These are phyloP conservation scores for Bimastos eiseni DNA, from an alignment of 2,888 invertebrate species.

Conservation along the genomic window DNA sequence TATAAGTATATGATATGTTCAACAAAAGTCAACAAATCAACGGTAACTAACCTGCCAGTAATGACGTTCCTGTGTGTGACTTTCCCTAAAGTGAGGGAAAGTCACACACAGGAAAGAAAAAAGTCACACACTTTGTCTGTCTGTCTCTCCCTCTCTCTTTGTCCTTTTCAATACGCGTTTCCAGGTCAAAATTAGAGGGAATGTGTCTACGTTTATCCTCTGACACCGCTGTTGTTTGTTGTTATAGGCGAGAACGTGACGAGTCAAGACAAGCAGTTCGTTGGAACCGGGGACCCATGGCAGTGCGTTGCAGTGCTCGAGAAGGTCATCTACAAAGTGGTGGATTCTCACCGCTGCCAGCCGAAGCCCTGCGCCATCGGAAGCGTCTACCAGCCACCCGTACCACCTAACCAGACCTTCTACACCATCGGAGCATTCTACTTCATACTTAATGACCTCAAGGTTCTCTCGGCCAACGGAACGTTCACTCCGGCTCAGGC, in stretches of 20 bases:
- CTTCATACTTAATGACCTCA: conserved; percentile 31
- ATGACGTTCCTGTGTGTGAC: too few relatives aligned
- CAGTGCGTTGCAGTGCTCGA: conserved; percentile 46
- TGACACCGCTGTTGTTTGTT: neutral
- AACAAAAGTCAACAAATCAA: too few relatives aligned
- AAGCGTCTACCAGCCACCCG: conserved; percentile 42
- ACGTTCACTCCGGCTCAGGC: conserved; percentile 29
- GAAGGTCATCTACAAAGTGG: conserved; percentile 38
- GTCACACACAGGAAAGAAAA: too few relatives aligned
- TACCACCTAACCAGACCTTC: conserved; percentile 37
- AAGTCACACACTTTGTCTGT: too few relatives aligned
- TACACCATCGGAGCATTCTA: conserved; percentile 40
- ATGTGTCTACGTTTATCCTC: neutral
- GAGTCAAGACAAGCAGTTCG: neutral
- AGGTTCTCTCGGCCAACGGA: conserved; percentile 31
- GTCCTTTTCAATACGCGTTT: too few relatives aligned
- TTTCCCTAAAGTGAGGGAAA: too few relatives aligned
- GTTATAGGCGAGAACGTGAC: conserved; percentile 20
- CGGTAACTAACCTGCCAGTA: too few relatives aligned
- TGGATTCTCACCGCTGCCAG: conserved; percentile 34
- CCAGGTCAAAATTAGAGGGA: too few relatives aligned
- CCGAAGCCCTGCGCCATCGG: conserved; percentile 57
- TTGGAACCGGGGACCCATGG: conserved; percentile 49
- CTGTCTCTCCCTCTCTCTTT: too few relatives aligned
- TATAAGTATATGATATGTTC: too few relatives aligned